These are phyloP conservation scores for Caenorhabditis macrosperma DNA, from an alignment of 2,888 invertebrate species.

Conservation along the genomic window DNA sequence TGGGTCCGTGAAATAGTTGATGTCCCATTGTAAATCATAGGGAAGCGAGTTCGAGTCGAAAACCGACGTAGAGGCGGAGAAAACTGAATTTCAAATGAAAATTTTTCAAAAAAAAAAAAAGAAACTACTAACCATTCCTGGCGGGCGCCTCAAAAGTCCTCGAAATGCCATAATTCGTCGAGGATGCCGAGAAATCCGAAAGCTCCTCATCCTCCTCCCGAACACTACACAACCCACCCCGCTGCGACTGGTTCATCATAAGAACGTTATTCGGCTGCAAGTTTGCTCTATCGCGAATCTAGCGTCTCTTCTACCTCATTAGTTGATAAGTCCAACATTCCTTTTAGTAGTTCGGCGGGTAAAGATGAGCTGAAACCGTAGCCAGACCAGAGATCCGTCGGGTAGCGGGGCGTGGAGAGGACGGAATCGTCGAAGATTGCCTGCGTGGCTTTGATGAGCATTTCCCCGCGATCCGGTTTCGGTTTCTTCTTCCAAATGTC, in stretches of 20 bases:
- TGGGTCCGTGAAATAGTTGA: slow-evolving; percentile 73
- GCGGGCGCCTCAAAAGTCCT: slow-evolving; percentile 31
- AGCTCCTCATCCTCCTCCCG: slow-evolving; percentile 74
- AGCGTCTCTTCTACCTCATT: slow-evolving; percentile 6
- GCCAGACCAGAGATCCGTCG: slow-evolving; percentile 76
- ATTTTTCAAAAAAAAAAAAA: no score
- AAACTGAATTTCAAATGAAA: slow-evolving; percentile 41
- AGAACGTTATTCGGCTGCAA: slow-evolving; percentile 16
- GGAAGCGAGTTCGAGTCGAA: slow-evolving; percentile 66
- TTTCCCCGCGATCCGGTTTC: slow-evolving; percentile 69
- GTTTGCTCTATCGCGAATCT: background rate
- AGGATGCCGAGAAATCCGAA: slow-evolving; percentile 58
- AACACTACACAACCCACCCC: slow-evolving; percentile 65
- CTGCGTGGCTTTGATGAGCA: slow-evolving; percentile 70
- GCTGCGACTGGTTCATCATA: slow-evolving; percentile 33
- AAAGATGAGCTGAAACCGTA: slow-evolving; percentile 78
- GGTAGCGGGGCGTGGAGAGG: slow-evolving; percentile 60
- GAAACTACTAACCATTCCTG: slow-evolving; percentile 28
- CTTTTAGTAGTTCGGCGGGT: slow-evolving; percentile 76
- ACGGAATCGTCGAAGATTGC: slow-evolving; percentile 63
- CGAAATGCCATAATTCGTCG: slow-evolving; percentile 48
- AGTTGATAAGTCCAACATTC: slow-evolving; percentile 54
- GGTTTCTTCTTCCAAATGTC: slow-evolving; percentile 67
- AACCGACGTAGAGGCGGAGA: slow-evolving; percentile 69
- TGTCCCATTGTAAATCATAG: slow-evolving; percentile 75